A percentile compares a stretch with the other conserved stretches of the same genome.
phyloP scores from a whole-genome alignment of 2,113 vertebrate species.

The Mormyrus lacerda region DNA sequence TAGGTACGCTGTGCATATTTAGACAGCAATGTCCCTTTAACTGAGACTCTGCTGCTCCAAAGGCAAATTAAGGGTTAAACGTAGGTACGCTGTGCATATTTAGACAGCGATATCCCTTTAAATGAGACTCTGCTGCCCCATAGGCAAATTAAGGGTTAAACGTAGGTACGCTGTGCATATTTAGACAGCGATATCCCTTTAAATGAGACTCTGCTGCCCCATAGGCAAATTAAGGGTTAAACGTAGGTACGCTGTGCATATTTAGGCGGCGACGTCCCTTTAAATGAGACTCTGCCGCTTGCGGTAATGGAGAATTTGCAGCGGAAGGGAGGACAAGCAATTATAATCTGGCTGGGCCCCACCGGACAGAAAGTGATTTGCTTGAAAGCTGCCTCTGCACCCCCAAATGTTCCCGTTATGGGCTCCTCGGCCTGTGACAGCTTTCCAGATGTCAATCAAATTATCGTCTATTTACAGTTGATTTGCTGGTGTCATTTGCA shows the following conservation, averaged over 20 bases:
- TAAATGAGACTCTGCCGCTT: constrained; percentile 92
- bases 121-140: background rate
- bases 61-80: too few species aligned
- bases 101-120: too few species aligned
- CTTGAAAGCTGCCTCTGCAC: constrained; percentile 88
- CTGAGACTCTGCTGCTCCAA: too few species aligned
- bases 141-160: too few species aligned
- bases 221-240: constrained; percentile 82
- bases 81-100: too few species aligned
- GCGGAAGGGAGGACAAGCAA: constrained; percentile 98
- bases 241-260: constrained; percentile 69
- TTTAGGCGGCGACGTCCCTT: constrained; percentile 89
- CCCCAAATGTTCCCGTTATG: constrained; percentile 83
- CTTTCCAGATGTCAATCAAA: constrained; percentile 99
- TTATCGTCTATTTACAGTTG: constrained; percentile 99
- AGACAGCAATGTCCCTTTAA: too few species aligned
- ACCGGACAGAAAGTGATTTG: constrained; percentile 96
- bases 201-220: too few species aligned
- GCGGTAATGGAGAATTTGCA: constrained; percentile 98
- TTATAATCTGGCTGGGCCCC: constrained; percentile 97
- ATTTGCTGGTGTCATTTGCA: constrained; percentile 99
- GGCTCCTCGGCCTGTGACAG: constrained; percentile 84
- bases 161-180: too few species aligned
- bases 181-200: too few species aligned
- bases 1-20: too few species aligned